Percentiles rank a stretch among this genome's conserved stretches.
Conservation (phyloP, 2,113 vertebrate species). For the Piaya cayana region DNA sequence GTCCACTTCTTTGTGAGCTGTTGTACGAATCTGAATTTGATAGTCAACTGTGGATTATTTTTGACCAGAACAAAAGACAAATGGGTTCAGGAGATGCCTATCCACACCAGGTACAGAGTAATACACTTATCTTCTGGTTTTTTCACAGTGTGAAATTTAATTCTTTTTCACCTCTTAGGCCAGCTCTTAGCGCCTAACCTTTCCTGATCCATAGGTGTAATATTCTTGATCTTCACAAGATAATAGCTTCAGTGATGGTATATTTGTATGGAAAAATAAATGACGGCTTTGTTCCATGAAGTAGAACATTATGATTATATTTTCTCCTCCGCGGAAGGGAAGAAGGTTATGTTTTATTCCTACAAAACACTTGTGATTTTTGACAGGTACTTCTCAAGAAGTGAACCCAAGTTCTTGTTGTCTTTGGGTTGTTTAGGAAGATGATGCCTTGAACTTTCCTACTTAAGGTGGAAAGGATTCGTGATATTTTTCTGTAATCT, state of each 20-base stretch:
- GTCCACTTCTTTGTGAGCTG: slow-evolving; percentile 92
- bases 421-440: neutral
- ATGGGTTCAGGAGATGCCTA: slow-evolving; percentile 98
- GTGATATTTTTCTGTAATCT: neutral
- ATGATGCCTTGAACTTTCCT: neutral
- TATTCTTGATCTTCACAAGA: neutral
- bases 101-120: slow-evolving; percentile 89
- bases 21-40: slow-evolving; percentile 98
- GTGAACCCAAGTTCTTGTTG: neutral
- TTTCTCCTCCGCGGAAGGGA: neutral
- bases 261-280: neutral
- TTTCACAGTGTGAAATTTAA: neutral
- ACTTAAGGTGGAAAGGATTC: neutral
- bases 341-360: neutral
- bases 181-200: neutral
- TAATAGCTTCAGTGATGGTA: neutral
- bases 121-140: neutral
- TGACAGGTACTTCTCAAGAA: neutral
- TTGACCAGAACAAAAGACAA: slow-evolving; percentile 96
- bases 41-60: slow-evolving; percentile 97
- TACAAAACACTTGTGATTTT: neutral
- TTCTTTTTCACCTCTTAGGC: neutral
- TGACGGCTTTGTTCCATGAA: neutral
- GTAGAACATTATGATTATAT: neutral
- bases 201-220: neutral